phyloP scores from a whole-genome alignment of 2,113 vertebrate species.

The Hassar affinis region DNA sequence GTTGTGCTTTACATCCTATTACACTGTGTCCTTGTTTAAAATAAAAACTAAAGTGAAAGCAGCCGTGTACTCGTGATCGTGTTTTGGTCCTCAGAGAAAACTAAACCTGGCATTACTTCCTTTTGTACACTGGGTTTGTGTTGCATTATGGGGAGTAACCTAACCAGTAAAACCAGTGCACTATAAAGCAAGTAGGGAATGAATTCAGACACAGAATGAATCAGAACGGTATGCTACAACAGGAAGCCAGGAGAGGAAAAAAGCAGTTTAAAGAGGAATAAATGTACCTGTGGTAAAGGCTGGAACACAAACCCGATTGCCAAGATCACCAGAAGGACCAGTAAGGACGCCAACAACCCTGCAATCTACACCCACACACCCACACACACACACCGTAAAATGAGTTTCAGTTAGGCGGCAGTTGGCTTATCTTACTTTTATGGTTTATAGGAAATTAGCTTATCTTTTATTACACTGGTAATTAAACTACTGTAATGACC shows the following conservation, averaged over 20 bases:
- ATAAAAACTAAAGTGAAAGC: no score
- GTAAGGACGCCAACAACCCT: slow-evolving; percentile 82
- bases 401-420: background rate
- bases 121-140: background rate
- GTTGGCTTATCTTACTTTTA: background rate
- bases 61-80: no score
- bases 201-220: background rate
- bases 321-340: slow-evolving; percentile 91
- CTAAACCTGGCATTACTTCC: no score
- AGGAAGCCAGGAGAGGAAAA: background rate
- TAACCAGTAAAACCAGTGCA: background rate
- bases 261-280: background rate
- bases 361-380: slow-evolving; percentile 78
- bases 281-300: slow-evolving; percentile 87
- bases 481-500: no score
- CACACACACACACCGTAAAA: slow-evolving; percentile 18
- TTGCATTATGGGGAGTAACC: background rate
- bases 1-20: no score
- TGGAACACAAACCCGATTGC: slow-evolving; percentile 91
- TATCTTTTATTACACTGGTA: no score
- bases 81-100: no score
- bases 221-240: background rate
- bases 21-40: no score
- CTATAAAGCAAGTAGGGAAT: background rate
- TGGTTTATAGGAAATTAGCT: no score